These are phyloP conservation scores for Cryptosula pallasiana DNA, from an alignment of 2,888 invertebrate species.

Conservation along the genomic window DNA sequence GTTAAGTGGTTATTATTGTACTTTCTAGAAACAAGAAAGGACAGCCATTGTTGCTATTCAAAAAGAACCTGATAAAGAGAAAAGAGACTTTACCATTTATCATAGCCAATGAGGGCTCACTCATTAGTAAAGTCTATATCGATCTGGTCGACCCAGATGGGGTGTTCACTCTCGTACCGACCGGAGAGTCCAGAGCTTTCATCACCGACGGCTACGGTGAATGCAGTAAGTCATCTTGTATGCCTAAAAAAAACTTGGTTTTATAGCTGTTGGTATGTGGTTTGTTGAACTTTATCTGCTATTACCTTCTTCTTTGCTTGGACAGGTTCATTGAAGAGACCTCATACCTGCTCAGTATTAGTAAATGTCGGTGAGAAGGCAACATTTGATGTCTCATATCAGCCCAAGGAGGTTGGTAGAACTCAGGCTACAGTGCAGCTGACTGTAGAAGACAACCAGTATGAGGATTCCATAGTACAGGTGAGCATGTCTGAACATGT, in stretches of 20 bases:
- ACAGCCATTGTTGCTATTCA: conserved; percentile 50
- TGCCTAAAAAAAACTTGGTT: background rate
- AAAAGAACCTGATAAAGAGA: conserved; percentile 43
- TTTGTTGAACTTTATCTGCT: too few species aligned
- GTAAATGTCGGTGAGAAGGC: conserved; percentile 45
- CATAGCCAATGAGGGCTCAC: conserved; percentile 49
- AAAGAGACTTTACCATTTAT: conserved; percentile 43
- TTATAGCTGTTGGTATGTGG: too few species aligned
- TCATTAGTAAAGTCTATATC: conserved; percentile 52
- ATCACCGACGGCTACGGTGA: conserved; percentile 30
- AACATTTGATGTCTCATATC: conserved; percentile 43
- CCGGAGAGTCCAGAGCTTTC: conserved; percentile 32
- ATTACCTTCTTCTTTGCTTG: background rate
- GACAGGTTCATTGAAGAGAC: conserved; percentile 27
- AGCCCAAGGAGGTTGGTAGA: conserved; percentile 39
- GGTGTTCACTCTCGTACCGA: conserved; percentile 42
- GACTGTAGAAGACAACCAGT: conserved; percentile 59
- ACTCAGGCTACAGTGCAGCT: conserved; percentile 54
- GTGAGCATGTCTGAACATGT: too few species aligned
- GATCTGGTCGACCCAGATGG: conserved; percentile 50
- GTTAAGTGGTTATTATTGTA: too few species aligned
- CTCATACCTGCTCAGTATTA: conserved; percentile 50
- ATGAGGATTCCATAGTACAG: conserved; percentile 57
- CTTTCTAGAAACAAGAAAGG: conserved; percentile 51
- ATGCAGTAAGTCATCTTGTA: background rate